Conservation (phyloP, 2,113 vertebrate species). For the Psophia crepitans region DNA sequence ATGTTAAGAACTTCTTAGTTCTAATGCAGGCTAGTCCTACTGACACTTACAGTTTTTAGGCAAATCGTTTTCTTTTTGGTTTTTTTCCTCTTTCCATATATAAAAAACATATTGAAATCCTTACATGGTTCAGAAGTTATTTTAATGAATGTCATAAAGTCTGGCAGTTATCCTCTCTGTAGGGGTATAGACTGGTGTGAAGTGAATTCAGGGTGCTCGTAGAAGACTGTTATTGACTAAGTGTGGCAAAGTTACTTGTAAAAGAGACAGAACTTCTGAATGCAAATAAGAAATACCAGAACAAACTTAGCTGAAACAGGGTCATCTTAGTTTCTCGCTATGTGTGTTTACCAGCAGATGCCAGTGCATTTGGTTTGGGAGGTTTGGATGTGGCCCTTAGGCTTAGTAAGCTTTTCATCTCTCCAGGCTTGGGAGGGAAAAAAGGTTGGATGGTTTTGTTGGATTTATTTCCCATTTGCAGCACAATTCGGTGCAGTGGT, state of each 20-base stretch:
- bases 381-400: not conserved
- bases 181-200: not conserved
- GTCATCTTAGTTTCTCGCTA: not conserved
- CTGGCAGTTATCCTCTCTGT: not conserved
- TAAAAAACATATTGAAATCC: not conserved
- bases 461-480: not conserved
- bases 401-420: not conserved
- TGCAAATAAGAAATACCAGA: not conserved
- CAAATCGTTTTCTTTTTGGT: not conserved
- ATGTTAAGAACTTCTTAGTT: not conserved
- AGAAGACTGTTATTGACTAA: not conserved
- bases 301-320: not conserved
- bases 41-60: not conserved
- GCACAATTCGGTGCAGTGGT: not conserved
- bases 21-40: not conserved
- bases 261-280: not conserved
- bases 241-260: not conserved
- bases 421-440: too few species aligned
- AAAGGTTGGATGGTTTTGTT: not conserved
- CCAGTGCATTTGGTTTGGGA: not conserved
- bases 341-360: not conserved
- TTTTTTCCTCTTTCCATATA: fast-evolving
- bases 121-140: not conserved
- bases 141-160: not conserved
- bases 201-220: not conserved